These are phyloP conservation scores for Melanotaenia nigrans DNA, from an alignment of 2,797 vertebrate genomes.

Conservation along the genomic window DNA sequence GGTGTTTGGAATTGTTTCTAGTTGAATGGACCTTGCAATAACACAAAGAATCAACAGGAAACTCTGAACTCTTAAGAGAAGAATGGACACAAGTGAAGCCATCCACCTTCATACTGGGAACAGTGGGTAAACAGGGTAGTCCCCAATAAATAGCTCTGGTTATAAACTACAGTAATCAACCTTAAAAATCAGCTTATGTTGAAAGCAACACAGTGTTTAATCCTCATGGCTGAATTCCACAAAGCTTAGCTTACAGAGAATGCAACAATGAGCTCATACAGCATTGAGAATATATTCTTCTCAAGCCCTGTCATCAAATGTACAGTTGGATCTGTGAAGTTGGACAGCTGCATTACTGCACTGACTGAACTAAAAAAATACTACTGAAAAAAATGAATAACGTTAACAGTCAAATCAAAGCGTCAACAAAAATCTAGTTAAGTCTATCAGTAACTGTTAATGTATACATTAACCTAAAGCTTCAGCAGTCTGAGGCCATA, in stretches of 20 bases:
- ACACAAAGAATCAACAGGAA: constrained; percentile 69
- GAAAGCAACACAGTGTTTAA: constrained; percentile 61
- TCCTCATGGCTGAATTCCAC: constrained; percentile 56
- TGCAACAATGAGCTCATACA: constrained; percentile 41
- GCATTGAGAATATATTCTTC: constrained; percentile 45
- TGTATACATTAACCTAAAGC: constrained; percentile 15
- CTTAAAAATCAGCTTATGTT: constrained; percentile 42
- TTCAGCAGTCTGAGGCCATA: constrained; percentile 7
- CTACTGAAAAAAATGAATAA: neutral
- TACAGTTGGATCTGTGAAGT: neutral
- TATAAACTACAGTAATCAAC: constrained; percentile 55
- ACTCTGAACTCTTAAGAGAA: constrained; percentile 31
- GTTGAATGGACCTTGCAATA: constrained; percentile 46
- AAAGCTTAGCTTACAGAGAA: constrained; percentile 70
- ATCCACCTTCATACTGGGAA: constrained; percentile 23
- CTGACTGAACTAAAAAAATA: neutral
- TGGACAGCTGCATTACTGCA: neutral
- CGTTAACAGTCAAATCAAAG: neutral
- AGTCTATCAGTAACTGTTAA: constrained; percentile 11
- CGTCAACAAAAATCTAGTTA: neutral
- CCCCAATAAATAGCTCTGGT: constrained; percentile 19
- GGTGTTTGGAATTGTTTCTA: constrained; percentile 52
- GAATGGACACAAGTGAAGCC: constrained; percentile 61
- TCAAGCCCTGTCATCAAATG: constrained; percentile 13
- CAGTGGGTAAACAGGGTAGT: constrained; percentile 52